Base-by-base conservation (phyloP, 2,888 invertebrate species). In the Myopa tessellatipennis region DNA sequence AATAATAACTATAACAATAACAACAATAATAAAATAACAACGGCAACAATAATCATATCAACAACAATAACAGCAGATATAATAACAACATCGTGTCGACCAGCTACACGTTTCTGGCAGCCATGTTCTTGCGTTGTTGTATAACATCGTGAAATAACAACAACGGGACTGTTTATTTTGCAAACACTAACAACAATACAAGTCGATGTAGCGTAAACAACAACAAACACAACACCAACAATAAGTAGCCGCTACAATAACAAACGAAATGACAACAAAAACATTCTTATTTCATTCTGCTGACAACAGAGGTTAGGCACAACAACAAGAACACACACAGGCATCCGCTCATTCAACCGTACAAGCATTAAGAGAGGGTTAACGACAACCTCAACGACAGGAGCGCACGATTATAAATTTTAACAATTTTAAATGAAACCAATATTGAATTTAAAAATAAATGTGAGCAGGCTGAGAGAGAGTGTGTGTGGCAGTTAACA, bases 41-140 rank as follows among this genome's bases (percentile, higher is more conserved):
- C 10, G 52, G 36, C 55, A 55, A 14, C 52, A 69, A 61, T 60
- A 77, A 40, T 52, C 50, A 72, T 65, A 65, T 63, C 45, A 60
- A 74, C 1, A 72, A 72, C 70, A 68, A 76, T 26, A 71, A 63
- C 40, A 45, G 67, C 65, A 71, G 40, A 18, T 72, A 26, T 36
- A 50, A 72, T 60, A 72, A 60, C n/a, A 76, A 36, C 18, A 10
- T 26, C 73, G 67, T 63, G 70, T 45, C 18, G 63, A 78, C 81
- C 78, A 67, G 73, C 82, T 82, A 79, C 77, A 77, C 77, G 78
- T 50, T 82, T 81, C 82, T 82, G 81, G 67, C 80, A 79, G 81
- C 82, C 81, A 81, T 76, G 81, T 80, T 79, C 79, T 81, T 81
- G 69, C 77, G 82, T 81, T 82, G 82, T 82, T 81, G 82, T 80